A percentile compares a stretch with the other conserved stretches of the same genome.
Conservation (phyloP, 1,140 invertebrate species). For the Drosophila subobscura region DNA sequence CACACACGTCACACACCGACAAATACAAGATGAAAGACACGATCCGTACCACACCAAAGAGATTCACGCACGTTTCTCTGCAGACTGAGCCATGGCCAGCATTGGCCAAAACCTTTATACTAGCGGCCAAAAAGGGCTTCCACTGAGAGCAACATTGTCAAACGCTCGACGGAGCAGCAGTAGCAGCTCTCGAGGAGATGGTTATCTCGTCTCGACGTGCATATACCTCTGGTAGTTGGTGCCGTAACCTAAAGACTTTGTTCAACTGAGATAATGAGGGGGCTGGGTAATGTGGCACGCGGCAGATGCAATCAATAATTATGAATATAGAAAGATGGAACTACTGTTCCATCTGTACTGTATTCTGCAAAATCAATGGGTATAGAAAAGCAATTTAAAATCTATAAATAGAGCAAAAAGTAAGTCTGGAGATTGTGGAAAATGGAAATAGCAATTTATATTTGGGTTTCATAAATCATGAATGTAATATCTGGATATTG, state of each 20-base stretch:
- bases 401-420: too few relatives aligned
- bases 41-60: slow-evolving; percentile 37
- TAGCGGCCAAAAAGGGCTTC: slow-evolving; percentile 40
- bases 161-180: slow-evolving; percentile 46
- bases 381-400: too few relatives aligned
- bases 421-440: too few relatives aligned
- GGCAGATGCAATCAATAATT: too few relatives aligned
- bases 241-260: slow-evolving; percentile 7
- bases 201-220: slow-evolving; percentile 23
- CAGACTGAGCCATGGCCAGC: slow-evolving; percentile 52
- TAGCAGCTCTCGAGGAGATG: slow-evolving; percentile 16
- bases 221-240: slow-evolving; percentile 25
- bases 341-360: too few relatives aligned
- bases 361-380: too few relatives aligned
- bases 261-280: too few relatives aligned
- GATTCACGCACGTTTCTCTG: slow-evolving; percentile 53
- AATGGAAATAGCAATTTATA: too few relatives aligned
- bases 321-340: too few relatives aligned
- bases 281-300: too few relatives aligned
- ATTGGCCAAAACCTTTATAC: slow-evolving; percentile 63
- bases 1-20: background rate
- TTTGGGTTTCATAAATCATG: too few relatives aligned
- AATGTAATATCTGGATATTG: too few relatives aligned
- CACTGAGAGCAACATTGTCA: slow-evolving; percentile 40
- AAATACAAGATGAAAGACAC: slow-evolving; percentile 9